Percentiles rank a stretch among this genome's conserved stretches.
Conservation (phyloP, 2,888 invertebrate species). For the Biston betularia region DNA sequence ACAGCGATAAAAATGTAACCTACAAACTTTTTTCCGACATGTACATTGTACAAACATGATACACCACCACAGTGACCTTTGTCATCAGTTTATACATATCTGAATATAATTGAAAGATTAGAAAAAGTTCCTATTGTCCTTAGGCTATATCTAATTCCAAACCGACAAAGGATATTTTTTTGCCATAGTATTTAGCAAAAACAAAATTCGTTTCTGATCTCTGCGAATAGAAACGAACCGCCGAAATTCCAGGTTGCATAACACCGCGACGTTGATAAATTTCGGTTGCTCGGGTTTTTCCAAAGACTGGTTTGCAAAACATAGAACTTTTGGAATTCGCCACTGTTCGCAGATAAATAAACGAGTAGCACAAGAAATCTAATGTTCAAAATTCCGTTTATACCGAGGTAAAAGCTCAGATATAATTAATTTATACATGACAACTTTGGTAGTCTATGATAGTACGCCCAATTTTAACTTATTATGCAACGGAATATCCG, state of each 20-base stretch:
- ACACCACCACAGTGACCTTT: too few relatives aligned
- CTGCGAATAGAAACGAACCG: conserved; percentile 19
- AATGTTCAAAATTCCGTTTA: too few relatives aligned
- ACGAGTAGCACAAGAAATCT: background rate
- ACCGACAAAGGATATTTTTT: conserved; percentile 20
- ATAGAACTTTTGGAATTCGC: conserved; percentile 59
- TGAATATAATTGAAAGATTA: background rate
- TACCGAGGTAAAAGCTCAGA: too few relatives aligned
- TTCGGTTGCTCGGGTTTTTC: conserved; percentile 60
- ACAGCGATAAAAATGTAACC: background rate
- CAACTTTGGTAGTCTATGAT: too few relatives aligned
- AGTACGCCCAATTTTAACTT: too few relatives aligned
- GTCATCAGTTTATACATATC: too few relatives aligned
- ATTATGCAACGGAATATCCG: too few relatives aligned
- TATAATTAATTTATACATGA: too few relatives aligned
- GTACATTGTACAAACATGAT: too few relatives aligned
- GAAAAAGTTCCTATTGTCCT: conserved; percentile 6
- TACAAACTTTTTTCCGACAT: background rate
- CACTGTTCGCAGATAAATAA: conserved; percentile 8
- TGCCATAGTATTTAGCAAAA: conserved; percentile 4
- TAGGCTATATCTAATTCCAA: conserved; percentile 5
- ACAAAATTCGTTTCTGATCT: conserved; percentile 4
- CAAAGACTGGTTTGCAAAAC: conserved; percentile 65
- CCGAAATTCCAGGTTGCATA: conserved; percentile 35
- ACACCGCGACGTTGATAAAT: conserved; percentile 45